Conservation (phyloP, 1,140 invertebrate species). For the Amyelois transitella region DNA sequence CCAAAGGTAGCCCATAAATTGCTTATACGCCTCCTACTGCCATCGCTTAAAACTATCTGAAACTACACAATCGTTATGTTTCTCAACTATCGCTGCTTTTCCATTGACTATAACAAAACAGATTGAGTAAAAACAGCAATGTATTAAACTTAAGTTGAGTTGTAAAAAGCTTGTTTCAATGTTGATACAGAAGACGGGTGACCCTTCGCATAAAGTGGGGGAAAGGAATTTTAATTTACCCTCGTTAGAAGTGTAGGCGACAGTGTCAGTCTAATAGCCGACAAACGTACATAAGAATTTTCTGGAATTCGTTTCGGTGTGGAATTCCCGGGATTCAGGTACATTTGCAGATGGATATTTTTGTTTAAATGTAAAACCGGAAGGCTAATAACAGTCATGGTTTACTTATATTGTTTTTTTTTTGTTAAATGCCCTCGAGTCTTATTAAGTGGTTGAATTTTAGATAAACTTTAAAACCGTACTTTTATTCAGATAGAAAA, state of each 20-base stretch:
- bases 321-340: background rate
- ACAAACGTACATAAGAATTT: background rate
- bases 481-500: no score
- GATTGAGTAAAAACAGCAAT: conserved; percentile 7
- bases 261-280: background rate
- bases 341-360: background rate
- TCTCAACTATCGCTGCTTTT: background rate
- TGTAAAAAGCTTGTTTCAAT: background rate
- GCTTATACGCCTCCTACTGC: conserved; percentile 7
- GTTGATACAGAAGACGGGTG: conserved; percentile 11
- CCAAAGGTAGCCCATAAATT: conserved; percentile 30
- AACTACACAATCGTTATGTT: background rate
- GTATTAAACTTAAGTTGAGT: background rate
- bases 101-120: background rate
- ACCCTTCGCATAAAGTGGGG: conserved; percentile 26
- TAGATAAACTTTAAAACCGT: no score
- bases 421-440: no score
- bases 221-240: conserved; percentile 55
- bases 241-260: conserved; percentile 29
- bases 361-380: background rate
- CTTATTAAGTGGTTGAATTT: no score
- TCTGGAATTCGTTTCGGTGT: background rate
- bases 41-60: background rate
- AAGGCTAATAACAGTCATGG: background rate
- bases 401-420: background rate